phyloP scores from a whole-genome alignment of 37 sponge, comb jelly and placozoan genomes.

The Cladorhizidae sp. region DNA sequence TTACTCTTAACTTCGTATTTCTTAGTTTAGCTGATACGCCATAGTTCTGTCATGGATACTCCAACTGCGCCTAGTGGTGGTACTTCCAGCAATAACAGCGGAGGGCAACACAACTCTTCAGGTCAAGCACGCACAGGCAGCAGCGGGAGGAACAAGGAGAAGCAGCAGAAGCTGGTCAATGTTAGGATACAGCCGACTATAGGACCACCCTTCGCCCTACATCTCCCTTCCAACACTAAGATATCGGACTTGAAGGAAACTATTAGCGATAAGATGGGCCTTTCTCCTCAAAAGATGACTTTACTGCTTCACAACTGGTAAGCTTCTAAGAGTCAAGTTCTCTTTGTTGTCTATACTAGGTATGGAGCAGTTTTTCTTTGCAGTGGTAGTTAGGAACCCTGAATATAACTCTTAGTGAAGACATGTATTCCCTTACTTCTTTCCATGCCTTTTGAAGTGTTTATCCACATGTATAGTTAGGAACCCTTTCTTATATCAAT shows the following conservation, averaged over 20 bases:
- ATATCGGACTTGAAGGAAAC: constrained; percentile 51
- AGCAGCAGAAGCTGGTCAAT: neutral
- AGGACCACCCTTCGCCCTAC: constrained; percentile 43
- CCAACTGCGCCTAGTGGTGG: neutral
- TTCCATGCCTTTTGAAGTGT: too few species aligned
- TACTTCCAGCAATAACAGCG: neutral
- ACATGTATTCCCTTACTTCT: too few species aligned
- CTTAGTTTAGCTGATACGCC: too few species aligned
- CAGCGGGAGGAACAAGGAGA: constrained; percentile 1
- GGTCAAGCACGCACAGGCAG: neutral
- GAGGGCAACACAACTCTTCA: neutral
- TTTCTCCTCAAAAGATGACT: constrained; percentile 66
- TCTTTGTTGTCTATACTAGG: too few species aligned
- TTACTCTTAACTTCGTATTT: neutral
- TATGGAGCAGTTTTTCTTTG: too few species aligned
- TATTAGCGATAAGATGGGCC: constrained; percentile 65
- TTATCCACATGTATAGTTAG: too few species aligned
- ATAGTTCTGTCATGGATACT: neutral
- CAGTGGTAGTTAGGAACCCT: too few species aligned
- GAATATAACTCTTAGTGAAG: too few species aligned
- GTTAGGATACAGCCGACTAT: constrained; percentile 66
- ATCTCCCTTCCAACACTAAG: constrained; percentile 17
- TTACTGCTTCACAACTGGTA: constrained; percentile 51
- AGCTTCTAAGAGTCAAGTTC: too few species aligned
- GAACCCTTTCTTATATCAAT: too few species aligned